Evolutionary conservation across 2,888 invertebrate genomes (phyloP).

Genomic region (Drosophila gaucha): DNA sequence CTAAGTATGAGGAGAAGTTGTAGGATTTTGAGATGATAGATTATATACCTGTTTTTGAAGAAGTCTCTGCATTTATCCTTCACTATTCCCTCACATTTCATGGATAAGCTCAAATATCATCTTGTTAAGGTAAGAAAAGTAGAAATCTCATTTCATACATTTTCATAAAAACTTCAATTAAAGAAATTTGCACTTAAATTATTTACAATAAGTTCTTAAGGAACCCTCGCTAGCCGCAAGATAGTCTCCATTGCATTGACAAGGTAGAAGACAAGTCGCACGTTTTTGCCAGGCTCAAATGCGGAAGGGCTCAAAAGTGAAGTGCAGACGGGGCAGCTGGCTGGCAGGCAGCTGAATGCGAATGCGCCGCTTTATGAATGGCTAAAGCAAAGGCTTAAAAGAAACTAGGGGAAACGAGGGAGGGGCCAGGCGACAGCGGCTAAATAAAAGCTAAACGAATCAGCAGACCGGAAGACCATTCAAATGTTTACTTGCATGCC

Average conservation of each 20-base stretch:
- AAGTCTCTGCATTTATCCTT: too few species aligned
- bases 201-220: neutral
- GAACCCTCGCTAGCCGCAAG: slow-evolving; percentile 34
- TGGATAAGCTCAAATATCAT: too few species aligned
- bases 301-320: slow-evolving; percentile 39
- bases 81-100: too few species aligned
- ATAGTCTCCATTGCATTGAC: slow-evolving; percentile 10
- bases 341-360: slow-evolving; percentile 30
- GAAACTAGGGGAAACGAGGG: neutral
- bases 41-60: too few species aligned
- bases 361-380: slow-evolving; percentile 58
- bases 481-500: slow-evolving; percentile 61
- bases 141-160: too few species aligned
- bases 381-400: slow-evolving; percentile 26
- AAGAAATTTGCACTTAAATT: too few species aligned
- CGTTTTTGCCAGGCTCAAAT: slow-evolving; percentile 13
- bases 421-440: slow-evolving; percentile 24
- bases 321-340: slow-evolving; percentile 36
- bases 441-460: slow-evolving; percentile 72
- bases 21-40: too few species aligned
- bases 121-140: too few species aligned
- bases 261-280: slow-evolving; percentile 30
- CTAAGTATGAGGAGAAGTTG: too few species aligned
- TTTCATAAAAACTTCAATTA: too few species aligned
- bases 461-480: slow-evolving; percentile 74